Conservation (phyloP, 2,797 vertebrate species). For the Tragopan temminckii region DNA sequence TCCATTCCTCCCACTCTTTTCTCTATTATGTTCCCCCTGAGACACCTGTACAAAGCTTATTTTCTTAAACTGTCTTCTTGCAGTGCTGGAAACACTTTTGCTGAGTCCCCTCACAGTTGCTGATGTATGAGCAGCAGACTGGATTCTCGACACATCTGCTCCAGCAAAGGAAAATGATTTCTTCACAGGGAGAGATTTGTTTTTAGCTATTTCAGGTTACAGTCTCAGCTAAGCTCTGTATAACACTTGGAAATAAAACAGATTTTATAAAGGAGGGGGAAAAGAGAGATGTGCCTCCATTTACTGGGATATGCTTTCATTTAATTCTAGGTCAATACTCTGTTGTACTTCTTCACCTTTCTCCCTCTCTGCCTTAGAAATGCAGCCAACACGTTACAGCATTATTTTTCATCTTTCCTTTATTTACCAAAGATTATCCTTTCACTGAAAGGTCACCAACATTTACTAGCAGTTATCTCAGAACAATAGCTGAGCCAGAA, state of each 20-base stretch:
- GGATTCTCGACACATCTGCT: slow-evolving; percentile 6
- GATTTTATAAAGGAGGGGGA: accelerated
- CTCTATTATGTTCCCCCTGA: background rate
- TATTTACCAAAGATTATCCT: background rate
- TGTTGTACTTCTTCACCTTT: background rate
- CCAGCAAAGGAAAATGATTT: background rate
- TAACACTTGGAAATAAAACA: background rate
- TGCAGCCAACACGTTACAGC: background rate
- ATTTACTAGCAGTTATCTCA: background rate
- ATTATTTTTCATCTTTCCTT: background rate
- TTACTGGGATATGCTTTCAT: background rate
- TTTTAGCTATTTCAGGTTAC: slow-evolving; percentile 6
- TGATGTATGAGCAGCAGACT: background rate
- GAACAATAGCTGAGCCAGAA: background rate
- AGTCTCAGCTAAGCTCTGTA: background rate
- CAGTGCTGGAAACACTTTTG: background rate
- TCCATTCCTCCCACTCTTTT: background rate
- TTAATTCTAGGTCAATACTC: background rate
- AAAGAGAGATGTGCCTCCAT: background rate
- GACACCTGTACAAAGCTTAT: background rate
- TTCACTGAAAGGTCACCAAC: background rate
- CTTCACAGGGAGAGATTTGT: slow-evolving; percentile 5
- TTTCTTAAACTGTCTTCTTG: slow-evolving; percentile 9
- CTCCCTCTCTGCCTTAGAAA: slow-evolving; percentile 2
- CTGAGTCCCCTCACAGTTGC: background rate